phyloP scores from a whole-genome alignment of 2,888 invertebrate species.

The Drosophila nigricruria region DNA sequence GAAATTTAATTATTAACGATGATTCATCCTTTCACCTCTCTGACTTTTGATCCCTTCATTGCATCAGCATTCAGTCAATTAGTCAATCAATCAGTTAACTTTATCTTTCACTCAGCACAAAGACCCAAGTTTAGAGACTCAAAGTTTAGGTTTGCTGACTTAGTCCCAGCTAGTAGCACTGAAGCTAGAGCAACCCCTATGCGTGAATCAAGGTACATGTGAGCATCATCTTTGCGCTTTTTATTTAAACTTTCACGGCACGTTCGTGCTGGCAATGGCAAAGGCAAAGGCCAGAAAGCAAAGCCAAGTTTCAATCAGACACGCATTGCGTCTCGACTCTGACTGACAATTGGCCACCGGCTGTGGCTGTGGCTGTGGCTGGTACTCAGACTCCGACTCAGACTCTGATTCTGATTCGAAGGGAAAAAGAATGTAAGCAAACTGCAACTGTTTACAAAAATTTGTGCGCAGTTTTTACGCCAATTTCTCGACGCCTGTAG shows the following conservation, averaged over 20 bases:
- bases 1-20: background rate
- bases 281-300: constrained; percentile 62
- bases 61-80: background rate
- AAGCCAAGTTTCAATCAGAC: constrained; percentile 66
- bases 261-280: constrained; percentile 62
- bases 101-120: background rate
- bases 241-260: constrained; percentile 81
- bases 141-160: background rate
- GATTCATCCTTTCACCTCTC: background rate
- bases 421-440: constrained; percentile 19
- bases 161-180: background rate
- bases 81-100: background rate
- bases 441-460: constrained; percentile 78
- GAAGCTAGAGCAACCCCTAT: background rate
- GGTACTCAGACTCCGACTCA: background rate
- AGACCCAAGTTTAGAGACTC: background rate
- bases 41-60: background rate
- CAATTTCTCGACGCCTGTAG: constrained; percentile 44
- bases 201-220: constrained; percentile 10
- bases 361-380: constrained; percentile 11
- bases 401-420: background rate
- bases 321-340: constrained; percentile 39
- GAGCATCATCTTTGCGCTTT: constrained; percentile 30
- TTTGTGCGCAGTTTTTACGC: constrained; percentile 66
- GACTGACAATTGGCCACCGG: constrained; percentile 78